Evolutionary conservation across 2,888 invertebrate genomes (phyloP).

Genomic region (Augiades crinisus): DNA sequence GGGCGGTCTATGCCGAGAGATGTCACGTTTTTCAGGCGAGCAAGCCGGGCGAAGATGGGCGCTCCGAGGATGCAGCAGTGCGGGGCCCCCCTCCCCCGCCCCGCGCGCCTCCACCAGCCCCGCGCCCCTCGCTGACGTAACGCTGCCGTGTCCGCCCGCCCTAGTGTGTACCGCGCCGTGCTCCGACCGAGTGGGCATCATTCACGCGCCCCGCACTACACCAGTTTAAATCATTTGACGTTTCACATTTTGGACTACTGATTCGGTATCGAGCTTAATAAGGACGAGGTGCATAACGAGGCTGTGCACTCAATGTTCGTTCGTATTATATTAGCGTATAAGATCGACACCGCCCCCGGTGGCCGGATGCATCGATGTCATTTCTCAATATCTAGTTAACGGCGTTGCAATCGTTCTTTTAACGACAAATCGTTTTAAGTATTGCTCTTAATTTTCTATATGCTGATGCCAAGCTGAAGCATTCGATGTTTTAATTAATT

Average conservation of each 20-base stretch:
- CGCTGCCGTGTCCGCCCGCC: conserved; percentile 75
- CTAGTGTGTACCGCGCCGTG: conserved; percentile 79
- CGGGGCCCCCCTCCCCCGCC: conserved; percentile 49
- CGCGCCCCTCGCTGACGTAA: conserved; percentile 75
- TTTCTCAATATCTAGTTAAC: conserved; percentile 61
- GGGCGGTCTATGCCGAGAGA: conserved; percentile 45
- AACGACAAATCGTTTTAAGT: conserved; percentile 30
- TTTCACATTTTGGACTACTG: conserved; percentile 63
- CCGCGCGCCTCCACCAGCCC: conserved; percentile 37
- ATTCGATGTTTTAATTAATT: neutral
- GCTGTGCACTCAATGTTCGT: conserved; percentile 50
- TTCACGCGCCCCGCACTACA: conserved; percentile 60
- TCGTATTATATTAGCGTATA: conserved; percentile 39
- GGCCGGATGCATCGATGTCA: conserved; percentile 69
- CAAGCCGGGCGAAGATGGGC: conserved; percentile 65
- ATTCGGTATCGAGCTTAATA: conserved; percentile 58
- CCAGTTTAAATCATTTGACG: conserved; percentile 75
- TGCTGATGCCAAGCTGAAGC: conserved; percentile 2
- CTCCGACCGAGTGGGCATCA: conserved; percentile 62
- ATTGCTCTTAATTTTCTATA: conserved; percentile 12
- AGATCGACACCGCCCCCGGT: conserved; percentile 60
- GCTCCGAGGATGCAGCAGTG: conserved; percentile 75
- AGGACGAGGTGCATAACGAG: conserved; percentile 66
- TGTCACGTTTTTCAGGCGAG: conserved; percentile 70
- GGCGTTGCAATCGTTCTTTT: conserved; percentile 54